Evolutionary conservation across 2,113 vertebrate species (phyloP), one percentile per base, ranked within the genome.

Genomic region (Paralichthys olivaceus): DNA sequence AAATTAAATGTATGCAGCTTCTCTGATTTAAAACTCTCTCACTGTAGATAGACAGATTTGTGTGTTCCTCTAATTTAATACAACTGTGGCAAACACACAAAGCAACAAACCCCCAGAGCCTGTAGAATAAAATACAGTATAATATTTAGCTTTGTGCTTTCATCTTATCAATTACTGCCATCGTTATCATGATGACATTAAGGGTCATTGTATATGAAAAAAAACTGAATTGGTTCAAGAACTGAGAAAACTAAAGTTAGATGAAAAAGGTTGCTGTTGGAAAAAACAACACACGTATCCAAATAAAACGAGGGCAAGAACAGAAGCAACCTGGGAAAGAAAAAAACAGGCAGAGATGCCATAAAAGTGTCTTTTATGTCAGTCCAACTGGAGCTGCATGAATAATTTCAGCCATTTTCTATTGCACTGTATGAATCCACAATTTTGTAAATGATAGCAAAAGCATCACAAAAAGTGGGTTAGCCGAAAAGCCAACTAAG

Each of bases 291-390:
- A 85, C 26, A 77, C 6, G 5, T n/a, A 45, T 78, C 22, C 57
- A 14, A 53, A 40, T 0, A 40, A 29, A 29, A 59, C 9, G n/a
- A 62, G 15, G 74, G 59, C 58, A 8, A 69, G 34, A 85, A 83
- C 61, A 89, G 68, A 74, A 79, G 63, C 74, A 77, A 85, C 82
- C 65, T 69, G 79, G 81, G 72, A 15, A 9, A n/a, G 1, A 37
- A 65, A 60, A 62, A 70, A 74, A 75, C 17, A 15, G n/a, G 56
- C 61, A 79, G 69, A 59, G 81, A 68, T 67, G 75, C 66, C 68
- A 87, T 75, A 26, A 83, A 81, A 79, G 69, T 74, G 66, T 74
- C 77, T 90, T 90, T 88, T 51, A 86, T 87, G 75, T 84, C 72
- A 77, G 71, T 84, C 75, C 83, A 91, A 79, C 47, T 79, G 80